Evolutionary conservation across 1,140 invertebrate genomes (phyloP), one percentile per base, ranked within the genome.

Genomic region (Heliconius melpomene): DNA sequence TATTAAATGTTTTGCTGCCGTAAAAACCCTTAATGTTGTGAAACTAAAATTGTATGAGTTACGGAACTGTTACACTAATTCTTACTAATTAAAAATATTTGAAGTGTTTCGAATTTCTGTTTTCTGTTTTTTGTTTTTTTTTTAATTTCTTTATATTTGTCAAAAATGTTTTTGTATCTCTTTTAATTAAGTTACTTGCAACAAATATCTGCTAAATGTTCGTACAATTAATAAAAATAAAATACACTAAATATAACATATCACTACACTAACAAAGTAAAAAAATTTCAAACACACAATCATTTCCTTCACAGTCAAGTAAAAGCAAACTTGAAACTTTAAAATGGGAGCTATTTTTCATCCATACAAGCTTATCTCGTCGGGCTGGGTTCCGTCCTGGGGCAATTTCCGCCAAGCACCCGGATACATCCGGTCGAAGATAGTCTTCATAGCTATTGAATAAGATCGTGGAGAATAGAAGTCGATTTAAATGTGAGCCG

Each of bases 331-430:
- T 60, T 66, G 13, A 29, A 66, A 66, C 20, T 74, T 40, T 29
- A 66, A 66, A 66, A 26, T 66, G 60, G 20, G 20, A 20, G 38
- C 72, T 32, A 78, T 78, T 78, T 74, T 73, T 78, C 77, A 78
- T 78, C 54, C 23, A 77, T 77, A 77, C 71, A 78, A 78, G 72
- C 72, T 79, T 74, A 79, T 74, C 72, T 72, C 57, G 78, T 74
- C 46, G 60, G 16, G 52, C 77, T 29, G 23, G 60, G 54, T 46
- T 75, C 40, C 50, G 78, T 78, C 79, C 79, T 38, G 66, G 50
- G 74, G 79, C 79, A 80, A 80, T 80, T 72, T 76, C 79, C 79
- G 74, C 32, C 18, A 72, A n/a, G 74, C 74, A 57, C 79, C 74
- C 54, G 71, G 74, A 38, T 76, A 80, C 75, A 80, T 80, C 79